Evolutionary conservation across 2,888 invertebrate genomes (phyloP).

Genomic region (Thymelicus acteon): DNA sequence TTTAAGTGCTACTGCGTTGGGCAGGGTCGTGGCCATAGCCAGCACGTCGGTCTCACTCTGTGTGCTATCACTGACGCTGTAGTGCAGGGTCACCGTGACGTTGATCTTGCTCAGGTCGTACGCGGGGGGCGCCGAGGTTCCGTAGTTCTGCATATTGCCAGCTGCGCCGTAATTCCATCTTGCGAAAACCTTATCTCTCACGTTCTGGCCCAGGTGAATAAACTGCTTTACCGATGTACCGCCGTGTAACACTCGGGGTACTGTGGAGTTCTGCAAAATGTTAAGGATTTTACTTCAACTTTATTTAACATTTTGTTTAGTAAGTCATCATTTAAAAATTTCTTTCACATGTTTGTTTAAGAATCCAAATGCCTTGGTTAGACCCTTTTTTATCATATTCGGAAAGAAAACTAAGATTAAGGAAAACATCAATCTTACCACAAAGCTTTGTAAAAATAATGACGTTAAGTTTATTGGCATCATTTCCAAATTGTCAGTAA

Average conservation of each 20-base stretch:
- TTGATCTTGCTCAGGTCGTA: constrained; percentile 46
- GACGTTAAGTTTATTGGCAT: too few relatives aligned
- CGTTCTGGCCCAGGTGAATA: constrained; percentile 51
- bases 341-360: too few relatives aligned
- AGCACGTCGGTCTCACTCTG: constrained; percentile 46
- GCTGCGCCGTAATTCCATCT: constrained; percentile 45
- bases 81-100: constrained; percentile 45
- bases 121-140: constrained; percentile 39
- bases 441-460: too few relatives aligned
- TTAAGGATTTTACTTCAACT: too few relatives aligned
- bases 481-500: too few relatives aligned
- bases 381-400: too few relatives aligned
- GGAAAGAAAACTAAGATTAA: too few relatives aligned
- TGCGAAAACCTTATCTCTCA: constrained; percentile 44
- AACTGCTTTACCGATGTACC: constrained; percentile 49
- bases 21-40: constrained; percentile 45
- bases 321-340: too few relatives aligned
- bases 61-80: constrained; percentile 44
- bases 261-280: not conserved
- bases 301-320: too few relatives aligned
- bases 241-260: constrained; percentile 35
- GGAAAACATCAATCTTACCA: too few relatives aligned
- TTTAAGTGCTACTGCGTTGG: constrained; percentile 41
- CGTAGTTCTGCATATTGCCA: constrained; percentile 43
- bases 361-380: too few relatives aligned